Base-by-base conservation (phyloP, 2,888 invertebrate species). In the Mythimna loreyi region DNA sequence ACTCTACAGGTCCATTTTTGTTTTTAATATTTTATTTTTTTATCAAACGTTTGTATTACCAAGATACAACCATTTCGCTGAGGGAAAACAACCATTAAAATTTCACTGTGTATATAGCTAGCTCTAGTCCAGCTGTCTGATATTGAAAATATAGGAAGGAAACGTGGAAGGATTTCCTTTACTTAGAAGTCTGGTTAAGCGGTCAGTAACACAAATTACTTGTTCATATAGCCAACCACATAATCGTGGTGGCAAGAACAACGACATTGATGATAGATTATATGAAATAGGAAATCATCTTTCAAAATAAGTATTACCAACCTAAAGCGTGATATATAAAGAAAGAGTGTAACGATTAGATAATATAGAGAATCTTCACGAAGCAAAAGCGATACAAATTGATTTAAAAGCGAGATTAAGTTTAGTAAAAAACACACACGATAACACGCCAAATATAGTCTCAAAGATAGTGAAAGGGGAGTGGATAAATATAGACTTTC, bases 171-270 rank as follows among this genome's bases (percentile, higher is more conserved):
- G 3, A 65, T 13, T 65, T 49, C 47, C 47, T 30, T 25, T 9
- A 13, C 33, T 11, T 23, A 23, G 19, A 3, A 1, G 25, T 11
- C 9, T 23, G 13, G 16, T 9, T 19, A 28, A 19, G 25, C 3
- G 28, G 28, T 19, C 52, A 28, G 9, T n/a, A 28, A 19, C 1
- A 28, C 9, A 25, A 28, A 28, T 28, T 5, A 28, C 25, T 28
- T 52, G 25, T 9, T 28, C 9, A 1, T 52, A 52, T 4, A 8
- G 50, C 25, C 8, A 19, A 68, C 53, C 53, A 47, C 67, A 53
- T 3, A 1, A 1, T 28, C 13, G 62, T 21, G 56, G 62, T 63
- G 4, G 6, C 30, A 25, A 25, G 19, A 40, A 11, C 3, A 52
- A 40, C 16, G 13, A 9, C 8, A n/a, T 23, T 1, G 23, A 25